Conservation (phyloP, 2,888 invertebrate genomes). For the Caenorhabditis parvicauda region DNA sequence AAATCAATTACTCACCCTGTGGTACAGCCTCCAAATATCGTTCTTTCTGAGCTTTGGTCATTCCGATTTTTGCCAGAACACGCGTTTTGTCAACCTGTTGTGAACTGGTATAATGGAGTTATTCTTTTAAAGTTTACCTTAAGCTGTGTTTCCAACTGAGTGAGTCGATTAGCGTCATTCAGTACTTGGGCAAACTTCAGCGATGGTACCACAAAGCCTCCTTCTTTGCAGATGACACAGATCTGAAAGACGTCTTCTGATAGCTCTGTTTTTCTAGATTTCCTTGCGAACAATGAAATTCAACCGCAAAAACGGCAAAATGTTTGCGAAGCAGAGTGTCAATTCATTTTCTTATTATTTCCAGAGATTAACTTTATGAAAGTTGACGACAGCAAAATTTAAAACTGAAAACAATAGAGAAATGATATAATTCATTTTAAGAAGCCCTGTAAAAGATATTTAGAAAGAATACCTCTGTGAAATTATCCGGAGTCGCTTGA, state of each 20-base stretch:
- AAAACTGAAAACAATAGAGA: not conserved
- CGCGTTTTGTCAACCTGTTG: constrained; percentile 23
- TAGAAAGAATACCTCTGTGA: constrained; percentile 14
- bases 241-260: too few relatives aligned
- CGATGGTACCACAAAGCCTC: constrained; percentile 14
- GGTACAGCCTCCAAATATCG: constrained; percentile 32
- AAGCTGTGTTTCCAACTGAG: constrained; percentile 38
- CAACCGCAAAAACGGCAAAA: too few relatives aligned
- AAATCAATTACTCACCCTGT: constrained; percentile 15
- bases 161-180: constrained; percentile 12
- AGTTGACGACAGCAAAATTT: not conserved
- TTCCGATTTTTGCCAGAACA: constrained; percentile 27
- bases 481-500: constrained; percentile 6
- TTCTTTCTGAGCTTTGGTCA: constrained; percentile 35
- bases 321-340: too few relatives aligned
- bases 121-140: too few relatives aligned
- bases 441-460: too few relatives aligned
- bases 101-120: too few relatives aligned
- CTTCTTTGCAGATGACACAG: constrained; percentile 23
- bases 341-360: too few relatives aligned
- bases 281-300: too few relatives aligned
- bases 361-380: not conserved
- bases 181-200: constrained; percentile 20
- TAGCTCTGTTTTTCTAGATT: too few relatives aligned
- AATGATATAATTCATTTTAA: not conserved